Base-by-base conservation (phyloP, 1,140 invertebrate species). In the Whitmania pigra region DNA sequence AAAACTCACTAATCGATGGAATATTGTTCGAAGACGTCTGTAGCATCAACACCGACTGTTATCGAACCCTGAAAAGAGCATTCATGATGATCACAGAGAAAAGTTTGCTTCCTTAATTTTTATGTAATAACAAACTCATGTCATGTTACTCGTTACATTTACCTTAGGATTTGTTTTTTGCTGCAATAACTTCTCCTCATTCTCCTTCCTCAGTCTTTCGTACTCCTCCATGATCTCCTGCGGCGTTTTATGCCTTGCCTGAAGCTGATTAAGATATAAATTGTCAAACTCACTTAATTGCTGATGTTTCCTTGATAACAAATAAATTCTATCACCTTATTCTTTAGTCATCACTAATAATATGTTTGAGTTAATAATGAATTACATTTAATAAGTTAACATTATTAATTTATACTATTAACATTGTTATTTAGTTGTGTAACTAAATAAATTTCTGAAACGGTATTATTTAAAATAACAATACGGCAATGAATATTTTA, bases 171-270 rank as follows among this genome's bases (percentile, higher is more conserved):
- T 94, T 0, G 93, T 94, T 73, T 88, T 86, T 77, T 91, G 89
- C 75, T 93, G 88, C 25, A 96, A 83, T 67, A 87, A 85, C 75
- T 90, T 85, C 78, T 96, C 92, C 76, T 94, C 92, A 76, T 87
- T 82, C 78, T 91, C 89, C 76, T 77, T 78, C 49, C 88, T 87
- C 29, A 93, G 82, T 76, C 90, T 86, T 82, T 96, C 92, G 85
- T 93, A 95, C 83, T 96, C 93, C 76, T 94, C 93, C 73, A 92
- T 84, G 67, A 97, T 96, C 85, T 96, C 93, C 75, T 89, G 87
- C 15, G 93, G 91, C 7, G 93, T 94, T 83, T 90, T 89, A 11
- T 90, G 92, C 29, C 91, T 83, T 74, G 92, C 88, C 31, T 94
- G 89, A 72, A 84, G 73, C 80, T 82, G 73, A 43, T 74, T 76